Percentiles rank a stretch among this genome's conserved stretches.
phyloP scores from a whole-genome alignment of 1,140 invertebrate genomes.

The Vollenhovia emeryi region DNA sequence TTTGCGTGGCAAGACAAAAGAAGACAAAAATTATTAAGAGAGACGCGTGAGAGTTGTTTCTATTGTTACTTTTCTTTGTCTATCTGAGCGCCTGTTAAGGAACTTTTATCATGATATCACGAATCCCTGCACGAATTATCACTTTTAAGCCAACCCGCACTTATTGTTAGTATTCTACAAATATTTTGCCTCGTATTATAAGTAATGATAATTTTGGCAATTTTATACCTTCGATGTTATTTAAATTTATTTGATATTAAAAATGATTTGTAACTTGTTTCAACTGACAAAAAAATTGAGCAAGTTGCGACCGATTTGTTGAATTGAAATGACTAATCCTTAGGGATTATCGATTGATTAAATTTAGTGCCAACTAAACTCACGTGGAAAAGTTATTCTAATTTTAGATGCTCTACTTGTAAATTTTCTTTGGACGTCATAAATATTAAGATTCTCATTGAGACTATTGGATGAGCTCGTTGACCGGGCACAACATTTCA shows the following conservation, averaged over 20 bases:
- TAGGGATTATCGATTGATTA: not conserved
- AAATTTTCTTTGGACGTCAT: not conserved
- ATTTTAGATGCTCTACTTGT: not conserved
- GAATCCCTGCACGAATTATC: not conserved
- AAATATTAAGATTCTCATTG: not conserved
- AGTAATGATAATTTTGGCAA: not conserved
- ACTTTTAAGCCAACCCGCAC: no score
- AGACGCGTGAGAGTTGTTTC: not conserved
- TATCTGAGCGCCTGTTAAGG: not conserved
- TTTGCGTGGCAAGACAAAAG: not conserved
- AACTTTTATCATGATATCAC: not conserved
- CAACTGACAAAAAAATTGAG: not conserved
- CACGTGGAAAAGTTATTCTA: not conserved
- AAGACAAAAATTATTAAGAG: not conserved
- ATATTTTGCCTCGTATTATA: not conserved
- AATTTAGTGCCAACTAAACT: not conserved
- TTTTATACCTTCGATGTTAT: not conserved
- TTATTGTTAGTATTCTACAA: no score
- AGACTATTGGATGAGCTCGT: slow-evolving; percentile 7
- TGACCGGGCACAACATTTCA: slow-evolving; percentile 35
- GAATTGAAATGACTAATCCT: no score
- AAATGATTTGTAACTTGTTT: not conserved
- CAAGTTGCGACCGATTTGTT: not conserved
- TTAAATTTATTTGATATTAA: not conserved
- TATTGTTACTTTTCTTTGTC: not conserved